Evolutionary conservation across 1,140 invertebrate genomes (phyloP).

Genomic region (Tetragnatha versicolor): DNA sequence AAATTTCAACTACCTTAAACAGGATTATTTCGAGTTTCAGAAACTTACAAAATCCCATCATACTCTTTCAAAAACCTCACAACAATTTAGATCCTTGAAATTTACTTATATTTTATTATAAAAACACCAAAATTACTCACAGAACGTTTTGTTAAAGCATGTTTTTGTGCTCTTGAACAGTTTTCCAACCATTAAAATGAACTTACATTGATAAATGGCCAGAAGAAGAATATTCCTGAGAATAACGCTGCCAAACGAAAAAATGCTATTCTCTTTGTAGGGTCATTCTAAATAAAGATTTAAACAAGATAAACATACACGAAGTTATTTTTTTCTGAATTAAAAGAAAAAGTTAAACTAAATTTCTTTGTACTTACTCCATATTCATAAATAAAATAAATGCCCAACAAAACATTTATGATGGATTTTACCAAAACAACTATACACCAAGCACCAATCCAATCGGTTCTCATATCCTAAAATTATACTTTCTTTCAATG

Average conservation of each 20-base stretch:
- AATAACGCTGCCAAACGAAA: not conserved
- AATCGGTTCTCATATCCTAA: slow-evolving; percentile 4
- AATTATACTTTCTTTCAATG: no score
- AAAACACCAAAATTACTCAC: no score
- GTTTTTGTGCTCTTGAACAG: no score
- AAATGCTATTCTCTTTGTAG: not conserved
- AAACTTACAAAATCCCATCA: no score
- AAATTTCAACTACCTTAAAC: no score
- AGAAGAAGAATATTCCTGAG: slow-evolving; percentile 32
- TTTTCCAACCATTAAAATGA: no score
- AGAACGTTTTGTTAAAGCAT: no score
- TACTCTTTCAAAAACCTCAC: no score
- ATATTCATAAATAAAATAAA: slow-evolving; percentile 15
- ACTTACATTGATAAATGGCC: slow-evolving; percentile 31
- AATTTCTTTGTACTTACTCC: slow-evolving; percentile 4
- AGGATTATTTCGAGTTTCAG: no score
- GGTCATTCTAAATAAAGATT: slow-evolving; percentile 1
- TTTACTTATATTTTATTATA: no score
- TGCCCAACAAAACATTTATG: not conserved
- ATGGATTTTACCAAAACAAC: slow-evolving; percentile 1
- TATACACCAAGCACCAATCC: slow-evolving; percentile 2
- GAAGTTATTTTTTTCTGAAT: not conserved
- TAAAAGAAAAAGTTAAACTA: no score
- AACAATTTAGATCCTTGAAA: no score
- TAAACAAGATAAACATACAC: not conserved